These are phyloP conservation scores for Taeniopygia guttata DNA, from an alignment of 2,797 vertebrate genomes.

Conservation along the genomic window DNA sequence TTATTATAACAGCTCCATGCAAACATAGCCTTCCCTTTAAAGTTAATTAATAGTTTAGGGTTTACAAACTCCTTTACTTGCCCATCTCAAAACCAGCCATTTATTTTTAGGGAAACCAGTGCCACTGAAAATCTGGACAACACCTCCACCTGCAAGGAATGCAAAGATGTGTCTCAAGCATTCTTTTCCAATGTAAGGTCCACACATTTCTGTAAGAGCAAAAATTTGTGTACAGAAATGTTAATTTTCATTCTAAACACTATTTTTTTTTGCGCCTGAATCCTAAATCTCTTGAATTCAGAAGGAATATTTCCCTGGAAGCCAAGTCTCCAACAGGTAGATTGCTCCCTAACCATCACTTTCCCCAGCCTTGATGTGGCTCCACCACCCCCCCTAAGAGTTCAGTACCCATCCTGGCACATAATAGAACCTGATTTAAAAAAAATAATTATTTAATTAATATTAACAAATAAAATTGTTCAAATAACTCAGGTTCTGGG, in stretches of 20 bases:
- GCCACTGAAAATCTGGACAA: background rate
- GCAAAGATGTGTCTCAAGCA: background rate
- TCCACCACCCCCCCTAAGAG: background rate
- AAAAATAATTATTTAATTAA: background rate
- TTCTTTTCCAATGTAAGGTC: rapidly evolving
- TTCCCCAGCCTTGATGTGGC: background rate
- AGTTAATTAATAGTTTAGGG: background rate
- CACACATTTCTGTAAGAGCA: background rate
- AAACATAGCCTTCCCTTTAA: background rate
- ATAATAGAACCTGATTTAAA: background rate
- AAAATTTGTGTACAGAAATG: background rate
- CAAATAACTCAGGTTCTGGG: background rate
- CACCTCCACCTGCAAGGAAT: background rate
- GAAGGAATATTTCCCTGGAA: background rate
- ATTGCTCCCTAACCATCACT: background rate
- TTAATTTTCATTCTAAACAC: background rate
- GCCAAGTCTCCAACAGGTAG: background rate
- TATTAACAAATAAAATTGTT: background rate
- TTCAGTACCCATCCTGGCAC: background rate
- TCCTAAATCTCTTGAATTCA: background rate
- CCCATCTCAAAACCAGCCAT: rapidly evolving
- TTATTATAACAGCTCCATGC: rapidly evolving
- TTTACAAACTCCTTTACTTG: background rate
- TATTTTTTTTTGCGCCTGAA: background rate
- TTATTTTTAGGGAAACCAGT: background rate